These are phyloP conservation scores for Cloeon dipterum DNA, from an alignment of 2,888 invertebrate genomes.

Conservation along the genomic window DNA sequence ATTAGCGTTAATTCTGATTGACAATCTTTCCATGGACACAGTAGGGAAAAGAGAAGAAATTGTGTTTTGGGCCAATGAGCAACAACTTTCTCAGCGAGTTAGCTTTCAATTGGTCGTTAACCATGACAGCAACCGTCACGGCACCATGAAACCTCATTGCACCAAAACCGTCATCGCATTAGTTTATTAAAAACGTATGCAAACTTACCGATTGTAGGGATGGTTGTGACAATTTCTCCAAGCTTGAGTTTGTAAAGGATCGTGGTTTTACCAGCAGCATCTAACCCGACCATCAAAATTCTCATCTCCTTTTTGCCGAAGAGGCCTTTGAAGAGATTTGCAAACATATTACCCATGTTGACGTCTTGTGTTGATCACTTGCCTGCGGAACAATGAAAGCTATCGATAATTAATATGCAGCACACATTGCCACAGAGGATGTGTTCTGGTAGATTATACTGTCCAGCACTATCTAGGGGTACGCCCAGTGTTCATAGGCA, in stretches of 20 bases:
- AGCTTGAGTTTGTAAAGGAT: conserved; percentile 99
- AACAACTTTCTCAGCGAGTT: too few species aligned
- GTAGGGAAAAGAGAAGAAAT: too few species aligned
- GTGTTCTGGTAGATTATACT: too few species aligned
- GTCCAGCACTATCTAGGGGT: neutral
- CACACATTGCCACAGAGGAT: neutral
- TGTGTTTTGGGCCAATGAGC: too few species aligned
- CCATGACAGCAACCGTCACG: too few species aligned
- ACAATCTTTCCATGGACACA: too few species aligned
- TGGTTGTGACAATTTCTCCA: conserved; percentile 99
- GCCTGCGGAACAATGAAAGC: too few species aligned
- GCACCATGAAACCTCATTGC: too few species aligned
- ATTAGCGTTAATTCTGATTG: too few species aligned
- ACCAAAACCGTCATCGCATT: neutral
- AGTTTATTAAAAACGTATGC: conserved; percentile 4
- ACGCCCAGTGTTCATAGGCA: too few species aligned
- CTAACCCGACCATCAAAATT: conserved; percentile 97
- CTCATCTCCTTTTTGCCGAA: conserved; percentile 99
- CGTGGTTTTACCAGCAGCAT: conserved; percentile 99
- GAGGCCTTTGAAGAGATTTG: conserved; percentile 93
- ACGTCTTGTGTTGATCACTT: conserved; percentile 21
- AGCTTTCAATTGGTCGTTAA: too few species aligned
- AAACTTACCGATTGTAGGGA: conserved; percentile 89
- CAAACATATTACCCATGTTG: conserved; percentile 94
- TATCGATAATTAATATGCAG: neutral